These are phyloP conservation scores for Drosophila eugracilis DNA, from an alignment of 1,140 invertebrate genomes.

Conservation along the genomic window DNA sequence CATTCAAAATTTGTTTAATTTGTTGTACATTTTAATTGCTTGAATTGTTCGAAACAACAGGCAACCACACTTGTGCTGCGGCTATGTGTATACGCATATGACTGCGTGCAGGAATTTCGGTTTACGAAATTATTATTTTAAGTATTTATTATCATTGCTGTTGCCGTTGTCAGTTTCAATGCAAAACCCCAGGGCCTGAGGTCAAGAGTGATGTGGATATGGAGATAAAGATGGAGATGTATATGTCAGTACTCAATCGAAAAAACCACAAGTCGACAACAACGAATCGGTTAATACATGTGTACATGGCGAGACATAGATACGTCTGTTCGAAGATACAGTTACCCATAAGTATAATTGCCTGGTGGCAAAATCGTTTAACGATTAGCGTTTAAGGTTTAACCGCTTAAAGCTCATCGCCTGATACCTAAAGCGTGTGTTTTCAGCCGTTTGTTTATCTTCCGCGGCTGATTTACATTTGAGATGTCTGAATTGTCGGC, in stretches of 20 bases:
- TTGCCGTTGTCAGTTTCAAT: conserved; percentile 50
- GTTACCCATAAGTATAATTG: conserved; percentile 55
- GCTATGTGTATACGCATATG: conserved; percentile 27
- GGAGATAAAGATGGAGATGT: conserved; percentile 14
- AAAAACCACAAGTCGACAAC: conserved; percentile 58
- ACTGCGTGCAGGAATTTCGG: conserved; percentile 72
- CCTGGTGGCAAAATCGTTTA: conserved; percentile 74
- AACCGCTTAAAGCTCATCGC: conserved; percentile 25
- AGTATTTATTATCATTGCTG: conserved; percentile 54
- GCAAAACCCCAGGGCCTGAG: conserved; percentile 53
- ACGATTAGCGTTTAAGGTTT: conserved; percentile 63
- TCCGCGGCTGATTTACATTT: conserved; percentile 50
- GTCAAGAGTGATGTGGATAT: conserved; percentile 57
- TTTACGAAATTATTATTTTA: conserved; percentile 58
- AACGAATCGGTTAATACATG: conserved; percentile 15
- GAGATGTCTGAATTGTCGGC: conserved; percentile 47
- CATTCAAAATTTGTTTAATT: conserved; percentile 75
- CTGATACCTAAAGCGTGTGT: conserved; percentile 58
- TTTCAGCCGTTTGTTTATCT: conserved; percentile 74
- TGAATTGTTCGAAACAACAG: conserved; percentile 40
- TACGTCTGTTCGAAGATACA: conserved; percentile 44
- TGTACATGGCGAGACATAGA: conserved; percentile 44
- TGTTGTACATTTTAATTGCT: conserved; percentile 77
- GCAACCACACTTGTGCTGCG: conserved; percentile 25
- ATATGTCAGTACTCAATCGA: conserved; percentile 51